These are phyloP conservation scores for Brachymystax lenok DNA, from an alignment of 2,797 vertebrate species.

Conservation along the genomic window DNA sequence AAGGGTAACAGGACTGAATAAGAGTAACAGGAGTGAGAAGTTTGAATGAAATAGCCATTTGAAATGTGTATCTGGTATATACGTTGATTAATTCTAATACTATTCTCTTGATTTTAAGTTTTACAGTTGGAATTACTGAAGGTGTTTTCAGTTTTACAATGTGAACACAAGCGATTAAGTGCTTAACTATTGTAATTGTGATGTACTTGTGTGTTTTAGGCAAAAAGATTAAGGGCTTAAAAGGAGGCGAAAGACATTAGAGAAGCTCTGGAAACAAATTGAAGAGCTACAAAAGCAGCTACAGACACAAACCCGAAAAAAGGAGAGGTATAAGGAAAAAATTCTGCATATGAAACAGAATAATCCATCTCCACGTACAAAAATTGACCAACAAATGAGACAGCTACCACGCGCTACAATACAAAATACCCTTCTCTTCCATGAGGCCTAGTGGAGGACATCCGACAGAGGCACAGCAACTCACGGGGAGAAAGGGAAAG, in stretches of 20 bases:
- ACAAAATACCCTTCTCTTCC: background rate
- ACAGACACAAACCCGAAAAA: background rate
- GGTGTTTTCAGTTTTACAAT: slow-evolving; percentile 16
- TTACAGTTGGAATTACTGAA: slow-evolving; percentile 6
- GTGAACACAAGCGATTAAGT: background rate
- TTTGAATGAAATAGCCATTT: no score
- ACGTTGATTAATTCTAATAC: no score
- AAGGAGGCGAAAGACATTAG: background rate
- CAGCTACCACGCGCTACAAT: background rate
- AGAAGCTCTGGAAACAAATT: background rate
- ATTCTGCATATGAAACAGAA: background rate
- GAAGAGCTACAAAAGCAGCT: background rate
- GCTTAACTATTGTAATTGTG: background rate
- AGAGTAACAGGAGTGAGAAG: no score
- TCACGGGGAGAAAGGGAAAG: background rate
- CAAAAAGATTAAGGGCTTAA: background rate
- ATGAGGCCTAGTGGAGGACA: background rate
- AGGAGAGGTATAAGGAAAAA: background rate
- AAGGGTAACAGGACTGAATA: no score
- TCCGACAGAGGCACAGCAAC: background rate
- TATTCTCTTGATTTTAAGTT: no score
- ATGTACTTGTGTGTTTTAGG: background rate
- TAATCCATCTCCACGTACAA: slow-evolving; percentile 8
- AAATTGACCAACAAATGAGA: slow-evolving; percentile 12
- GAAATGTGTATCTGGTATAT: no score